Evolutionary conservation across 2,113 vertebrate genomes (phyloP).

Genomic region (Hippoglossus stenolepis): DNA sequence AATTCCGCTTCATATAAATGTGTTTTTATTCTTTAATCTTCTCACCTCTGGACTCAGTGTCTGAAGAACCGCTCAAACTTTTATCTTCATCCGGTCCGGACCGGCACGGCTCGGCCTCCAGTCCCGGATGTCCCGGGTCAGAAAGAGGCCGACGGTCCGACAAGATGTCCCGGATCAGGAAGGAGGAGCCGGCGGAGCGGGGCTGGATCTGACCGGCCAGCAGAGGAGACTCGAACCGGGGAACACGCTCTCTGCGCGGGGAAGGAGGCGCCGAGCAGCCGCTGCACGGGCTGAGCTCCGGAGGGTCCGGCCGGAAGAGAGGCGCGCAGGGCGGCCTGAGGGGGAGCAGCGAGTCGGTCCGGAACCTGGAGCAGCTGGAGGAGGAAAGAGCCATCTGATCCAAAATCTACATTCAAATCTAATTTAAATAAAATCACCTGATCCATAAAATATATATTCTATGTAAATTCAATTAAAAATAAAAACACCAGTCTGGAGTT

Average conservation of each 20-base stretch:
- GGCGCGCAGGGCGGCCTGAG: conserved; percentile 76
- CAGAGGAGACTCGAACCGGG: conserved; percentile 81
- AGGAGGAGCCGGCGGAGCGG: conserved; percentile 89
- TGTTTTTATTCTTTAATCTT: neutral
- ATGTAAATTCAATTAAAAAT: too few species aligned
- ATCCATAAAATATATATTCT: neutral
- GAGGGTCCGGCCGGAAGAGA: conserved; percentile 83
- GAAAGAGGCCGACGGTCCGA: conserved; percentile 88
- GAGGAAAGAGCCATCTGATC: conserved; percentile 86
- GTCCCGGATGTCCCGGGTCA: conserved; percentile 84
- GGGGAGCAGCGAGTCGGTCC: conserved; percentile 91
- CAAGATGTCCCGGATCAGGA: conserved; percentile 95
- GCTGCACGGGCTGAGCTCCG: conserved; percentile 85
- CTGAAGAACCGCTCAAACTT: conserved; percentile 84
- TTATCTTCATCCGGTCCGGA: conserved; percentile 71
- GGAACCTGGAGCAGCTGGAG: conserved; percentile 80
- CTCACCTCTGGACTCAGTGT: conserved; percentile 86
- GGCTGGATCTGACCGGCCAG: conserved; percentile 83
- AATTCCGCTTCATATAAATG: too few species aligned
- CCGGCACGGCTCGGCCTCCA: neutral
- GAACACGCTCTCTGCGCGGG: conserved; percentile 83
- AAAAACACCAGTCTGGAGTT: too few species aligned
- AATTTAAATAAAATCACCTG: neutral
- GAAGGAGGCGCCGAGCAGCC: conserved; percentile 90
- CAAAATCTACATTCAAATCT: neutral